Evolutionary conservation across 2,797 vertebrate species (phyloP).

Genomic region (Bradypodion ventrale): DNA sequence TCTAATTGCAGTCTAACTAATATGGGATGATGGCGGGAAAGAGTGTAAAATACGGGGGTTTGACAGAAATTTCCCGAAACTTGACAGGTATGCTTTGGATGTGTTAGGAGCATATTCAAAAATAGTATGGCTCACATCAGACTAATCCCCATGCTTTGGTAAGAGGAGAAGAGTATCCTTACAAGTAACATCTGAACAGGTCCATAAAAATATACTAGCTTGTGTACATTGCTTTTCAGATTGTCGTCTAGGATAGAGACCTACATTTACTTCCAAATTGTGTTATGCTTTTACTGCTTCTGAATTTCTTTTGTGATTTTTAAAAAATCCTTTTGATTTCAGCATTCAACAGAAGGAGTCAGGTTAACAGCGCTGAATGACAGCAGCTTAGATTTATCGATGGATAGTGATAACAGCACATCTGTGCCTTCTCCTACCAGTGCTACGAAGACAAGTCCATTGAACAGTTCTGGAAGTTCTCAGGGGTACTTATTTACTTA

Average conservation of each 20-base stretch:
- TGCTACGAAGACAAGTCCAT: slow-evolving; percentile 79
- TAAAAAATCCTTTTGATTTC: slow-evolving; percentile 44
- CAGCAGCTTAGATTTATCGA: slow-evolving; percentile 85
- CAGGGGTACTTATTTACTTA: too few relatives aligned
- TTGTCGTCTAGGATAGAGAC: neutral
- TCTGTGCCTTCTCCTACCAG: slow-evolving; percentile 89
- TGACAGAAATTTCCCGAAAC: too few relatives aligned
- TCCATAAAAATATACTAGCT: neutral
- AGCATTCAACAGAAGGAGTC: slow-evolving; percentile 87
- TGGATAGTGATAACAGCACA: slow-evolving; percentile 93
- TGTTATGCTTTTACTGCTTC: neutral
- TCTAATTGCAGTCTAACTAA: too few relatives aligned
- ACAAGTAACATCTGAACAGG: neutral
- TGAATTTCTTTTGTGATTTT: slow-evolving; percentile 28
- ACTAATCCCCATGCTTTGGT: neutral
- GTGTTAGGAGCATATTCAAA: neutral
- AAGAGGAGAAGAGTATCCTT: neutral
- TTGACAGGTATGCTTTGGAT: too few relatives aligned
- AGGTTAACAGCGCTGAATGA: slow-evolving; percentile 80
- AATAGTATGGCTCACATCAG: neutral
- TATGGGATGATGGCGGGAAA: too few relatives aligned
- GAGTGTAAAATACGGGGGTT: too few relatives aligned
- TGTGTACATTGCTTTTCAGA: neutral
- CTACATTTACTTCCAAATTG: neutral
- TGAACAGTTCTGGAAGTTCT: slow-evolving; percentile 83